Evolutionary conservation across 2,888 invertebrate species (phyloP), one percentile per base, ranked within the genome.

Genomic region (Callinectes sapidus): DNA sequence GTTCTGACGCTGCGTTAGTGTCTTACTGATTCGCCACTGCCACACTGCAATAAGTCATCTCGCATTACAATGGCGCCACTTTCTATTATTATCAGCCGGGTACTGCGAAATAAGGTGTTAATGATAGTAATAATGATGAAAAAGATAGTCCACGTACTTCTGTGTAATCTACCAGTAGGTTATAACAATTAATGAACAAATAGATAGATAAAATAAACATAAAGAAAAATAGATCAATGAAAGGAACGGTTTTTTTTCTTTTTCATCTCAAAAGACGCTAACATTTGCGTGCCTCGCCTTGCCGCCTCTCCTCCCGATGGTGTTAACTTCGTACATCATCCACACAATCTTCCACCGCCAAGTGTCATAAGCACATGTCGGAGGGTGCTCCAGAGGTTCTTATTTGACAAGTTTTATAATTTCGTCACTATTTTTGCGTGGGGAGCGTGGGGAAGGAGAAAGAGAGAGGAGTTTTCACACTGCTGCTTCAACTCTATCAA

Each of bases 271-370:
- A 3, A 23, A 16, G 61, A 61, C 61, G 18, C 61, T 5, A 61
- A 61, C 61, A 61, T 61, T 48, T 16, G 23, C 61, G 61, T 16
- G 71, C 28, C 71, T n/a, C 71, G 71, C n/a, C 10, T 23, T 23
- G 23, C 71, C 10, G 71, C 71, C 10, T 71, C 71, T 8, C 28
- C 71, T 28, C n/a, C 23, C 23, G 23, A 1, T 71, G 23, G 1
- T 71, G 61, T 61, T 61, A 61, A 61, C 61, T 61, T 61, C 18
- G 61, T 61, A 61, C 71, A 71, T 71, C n/a, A 71, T 71, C 71
- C 23, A 2, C 5, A 87, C 39, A 54, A 42, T 48, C 48, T 54
- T 13, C n/a, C 48, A 54, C 48, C 28, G 48, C 18, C 48, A 87
- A 87, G 42, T 32, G 48, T 48, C 5, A 14, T 87, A 48, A 48